Base-by-base conservation (phyloP, 2,888 invertebrate species). In the Cephus spinipes region DNA sequence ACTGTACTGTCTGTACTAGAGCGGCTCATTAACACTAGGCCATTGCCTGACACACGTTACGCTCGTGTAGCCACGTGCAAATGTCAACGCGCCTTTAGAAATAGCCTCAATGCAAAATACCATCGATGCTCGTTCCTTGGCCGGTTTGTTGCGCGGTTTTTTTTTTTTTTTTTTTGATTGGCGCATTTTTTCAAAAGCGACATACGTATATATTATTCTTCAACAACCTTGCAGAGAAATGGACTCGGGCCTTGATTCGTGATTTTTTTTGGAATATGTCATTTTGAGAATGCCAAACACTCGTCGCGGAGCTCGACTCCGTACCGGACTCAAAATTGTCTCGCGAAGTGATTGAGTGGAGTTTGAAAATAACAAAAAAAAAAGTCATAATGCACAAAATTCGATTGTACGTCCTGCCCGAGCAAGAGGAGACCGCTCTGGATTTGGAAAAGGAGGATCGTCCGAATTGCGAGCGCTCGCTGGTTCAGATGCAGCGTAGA, bases 351-450 rank as follows among this genome's bases (percentile, higher is more conserved):
- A 23, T 55, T 23, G 23, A 23, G 23, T 55, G 55, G 55, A 23
- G 15, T 55, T 55, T 55, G 23, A 23, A 9, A 23, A 55, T 23
- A n/a, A n/a, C n/a, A n/a, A 1, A 23, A 2, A 9, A 23, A 2
- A 55, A 2, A 4, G 12, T 23, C 32, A 77, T 74, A 36, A 87
- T 87, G 87, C 82, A 87, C 75, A 87, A 87, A 79, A 87, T 87
- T 76, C 83, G 86, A 9, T 76, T 87, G 30, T 87, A 87, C 83
- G 87, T 87, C 32, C 87, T 87, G 33, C 86, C 86, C 78, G 87
- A 87, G 74, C 85, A 85, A 73, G 87, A 87, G 74, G 87, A 87
- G 74, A 74, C 77, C 4, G 83, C 81, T 12, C 81, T 86, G 32
- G 83, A 86, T 40, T 79, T 83, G 12, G 85, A 84, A 40, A 84